Percentiles rank a stretch among this genome's conserved stretches.
phyloP scores from a whole-genome alignment of 2,888 invertebrate species.

The Rhagium mordax region DNA sequence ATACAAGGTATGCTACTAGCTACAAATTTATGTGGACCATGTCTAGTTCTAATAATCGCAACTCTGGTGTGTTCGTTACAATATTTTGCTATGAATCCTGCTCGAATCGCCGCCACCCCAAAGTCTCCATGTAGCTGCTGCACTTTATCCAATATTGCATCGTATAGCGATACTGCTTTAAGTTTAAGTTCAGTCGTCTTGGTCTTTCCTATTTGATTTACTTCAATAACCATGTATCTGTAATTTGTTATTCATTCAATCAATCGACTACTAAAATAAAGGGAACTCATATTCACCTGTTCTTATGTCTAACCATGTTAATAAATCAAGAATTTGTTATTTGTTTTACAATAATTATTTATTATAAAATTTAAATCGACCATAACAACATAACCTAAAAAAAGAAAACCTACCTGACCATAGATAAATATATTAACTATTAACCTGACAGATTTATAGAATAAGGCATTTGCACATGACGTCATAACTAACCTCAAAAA shows the following conservation, averaged over 20 bases:
- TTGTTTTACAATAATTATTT: too few species aligned
- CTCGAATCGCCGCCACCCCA: conserved; percentile 79
- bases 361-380: too few species aligned
- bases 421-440: too few species aligned
- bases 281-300: conserved; percentile 57
- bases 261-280: conserved; percentile 8
- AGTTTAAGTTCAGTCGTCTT: conserved; percentile 72
- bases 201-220: conserved; percentile 71
- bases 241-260: conserved; percentile 52
- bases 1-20: conserved; percentile 80
- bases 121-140: conserved; percentile 84
- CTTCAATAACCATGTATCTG: conserved; percentile 81
- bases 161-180: conserved; percentile 73
- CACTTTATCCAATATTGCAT: conserved; percentile 76
- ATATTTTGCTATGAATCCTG: conserved; percentile 85
- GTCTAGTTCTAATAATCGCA: conserved; percentile 80
- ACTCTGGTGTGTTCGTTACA: conserved; percentile 84
- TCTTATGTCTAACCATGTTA: conserved; percentile 64
- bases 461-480: too few species aligned
- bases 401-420: too few species aligned
- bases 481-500: too few species aligned
- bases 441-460: too few species aligned
- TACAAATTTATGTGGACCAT: conserved; percentile 83
- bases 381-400: too few species aligned
- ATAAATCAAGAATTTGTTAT: background rate